A percentile compares a stretch with the other conserved stretches of the same genome.
Evolutionary conservation across 2,797 vertebrate species (phyloP).

Genomic region (Muscicapa striata): DNA sequence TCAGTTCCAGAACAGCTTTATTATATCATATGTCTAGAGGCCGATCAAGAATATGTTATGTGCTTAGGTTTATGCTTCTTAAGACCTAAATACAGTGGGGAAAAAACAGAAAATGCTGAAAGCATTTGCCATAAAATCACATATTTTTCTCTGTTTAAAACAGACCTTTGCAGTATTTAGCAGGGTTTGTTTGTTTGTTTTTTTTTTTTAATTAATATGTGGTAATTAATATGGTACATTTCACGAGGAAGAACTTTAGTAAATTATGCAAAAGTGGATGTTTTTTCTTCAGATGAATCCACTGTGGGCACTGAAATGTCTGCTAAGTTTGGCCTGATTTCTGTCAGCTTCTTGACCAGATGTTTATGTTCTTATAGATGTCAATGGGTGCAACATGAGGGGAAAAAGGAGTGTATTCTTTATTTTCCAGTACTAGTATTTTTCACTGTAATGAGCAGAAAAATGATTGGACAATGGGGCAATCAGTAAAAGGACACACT

Average conservation of each 20-base stretch:
- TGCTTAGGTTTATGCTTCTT: background rate
- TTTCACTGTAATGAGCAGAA: conserved; percentile 85
- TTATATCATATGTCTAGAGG: background rate
- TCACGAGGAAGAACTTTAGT: background rate
- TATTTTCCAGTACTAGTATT: conserved; percentile 75
- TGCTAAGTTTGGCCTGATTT: conserved; percentile 68
- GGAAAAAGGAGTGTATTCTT: conserved; percentile 24
- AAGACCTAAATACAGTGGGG: background rate
- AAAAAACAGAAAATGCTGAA: background rate
- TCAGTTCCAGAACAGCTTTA: background rate
- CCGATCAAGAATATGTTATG: background rate
- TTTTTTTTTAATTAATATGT: background rate
- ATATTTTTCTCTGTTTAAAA: background rate
- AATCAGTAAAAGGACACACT: conserved; percentile 89
- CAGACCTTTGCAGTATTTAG: background rate
- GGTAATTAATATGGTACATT: conserved; percentile 11
- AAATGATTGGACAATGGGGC: conserved; percentile 91
- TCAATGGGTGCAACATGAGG: conserved; percentile 46
- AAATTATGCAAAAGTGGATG: background rate
- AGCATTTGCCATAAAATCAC: background rate
- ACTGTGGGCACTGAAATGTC: conserved; percentile 22
- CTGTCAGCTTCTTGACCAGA: conserved; percentile 67
- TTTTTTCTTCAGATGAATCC: conserved; percentile 24
- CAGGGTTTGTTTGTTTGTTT: background rate
- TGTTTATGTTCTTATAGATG: conserved; percentile 66